These are phyloP conservation scores for Psix sp. DNA, from an alignment of 1,140 invertebrate species.

Conservation along the genomic window DNA sequence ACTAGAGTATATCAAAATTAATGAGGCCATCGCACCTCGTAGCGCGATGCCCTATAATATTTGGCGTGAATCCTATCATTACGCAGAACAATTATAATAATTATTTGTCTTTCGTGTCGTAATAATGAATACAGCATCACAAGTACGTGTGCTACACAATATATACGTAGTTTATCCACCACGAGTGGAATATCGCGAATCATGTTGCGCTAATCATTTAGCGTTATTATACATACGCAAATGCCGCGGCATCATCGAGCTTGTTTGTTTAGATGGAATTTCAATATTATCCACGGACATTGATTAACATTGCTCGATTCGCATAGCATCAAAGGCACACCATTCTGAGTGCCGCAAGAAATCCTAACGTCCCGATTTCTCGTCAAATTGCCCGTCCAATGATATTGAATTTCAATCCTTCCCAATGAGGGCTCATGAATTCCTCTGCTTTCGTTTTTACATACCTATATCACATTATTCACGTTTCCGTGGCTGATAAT, in stretches of 20 bases:
- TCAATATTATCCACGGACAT: conserved; percentile 70
- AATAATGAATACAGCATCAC: conserved; percentile 73
- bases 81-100: conserved; percentile 76
- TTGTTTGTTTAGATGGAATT: conserved; percentile 73
- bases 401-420: conserved; percentile 52
- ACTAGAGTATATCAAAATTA: conserved; percentile 64
- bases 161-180: conserved; percentile 57
- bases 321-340: conserved; percentile 52
- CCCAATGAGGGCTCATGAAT: conserved; percentile 26
- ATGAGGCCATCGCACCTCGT: conserved; percentile 68
- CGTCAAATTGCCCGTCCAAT: conserved; percentile 42
- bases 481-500: conserved; percentile 21
- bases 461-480: conserved; percentile 38
- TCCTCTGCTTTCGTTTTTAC: conserved; percentile 51
- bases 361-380: conserved; percentile 51
- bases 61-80: conserved; percentile 71
- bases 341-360: conserved; percentile 40
- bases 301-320: conserved; percentile 64
- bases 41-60: conserved; percentile 66
- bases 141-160: conserved; percentile 55
- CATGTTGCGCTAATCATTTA: conserved; percentile 66
- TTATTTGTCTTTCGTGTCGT: conserved; percentile 75
- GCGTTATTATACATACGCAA: conserved; percentile 60
- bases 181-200: conserved; percentile 61
- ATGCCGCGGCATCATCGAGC: conserved; percentile 53